Evolutionary conservation across 2,113 vertebrate species (phyloP), one percentile per base, ranked within the genome.

Genomic region (Callorhinus ursinus): DNA sequence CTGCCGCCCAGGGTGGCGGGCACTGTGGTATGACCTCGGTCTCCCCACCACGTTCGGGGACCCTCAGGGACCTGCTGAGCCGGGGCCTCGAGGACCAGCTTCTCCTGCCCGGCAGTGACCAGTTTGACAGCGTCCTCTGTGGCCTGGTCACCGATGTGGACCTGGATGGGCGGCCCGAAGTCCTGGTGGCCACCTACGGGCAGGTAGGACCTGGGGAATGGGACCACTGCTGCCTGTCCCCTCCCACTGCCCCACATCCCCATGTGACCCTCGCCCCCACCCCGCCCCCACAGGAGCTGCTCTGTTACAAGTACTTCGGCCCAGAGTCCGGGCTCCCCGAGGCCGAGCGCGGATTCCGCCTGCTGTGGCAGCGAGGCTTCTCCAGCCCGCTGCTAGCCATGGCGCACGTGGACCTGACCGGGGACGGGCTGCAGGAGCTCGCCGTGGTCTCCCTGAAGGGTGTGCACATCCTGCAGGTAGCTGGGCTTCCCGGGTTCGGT

Each of bases 381-480:
- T 99, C 99, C 65, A 99, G 99, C 86, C 99, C 99, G 0, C 63
- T 99, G 95, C 98, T 99, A 95, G 99, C 99, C 89, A 95, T 99
- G 98, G 99, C 99, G 2, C 99, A 99, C 39, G 96, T 99, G 26
- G 99, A 99, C 97, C 96, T 99, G 98, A 99, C 99, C 0, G 99
- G 99, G 9, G 99, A 99, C 0, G 99, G 99, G 6, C 95, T 99
- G 49, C 98, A 96, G 67, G 99, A 99, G 97, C 98, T 99, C 39
- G 99, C 99, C 0, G 98, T 99, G 74, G 99, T 99, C 57, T 99
- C 99, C 1, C 98, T 99, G 42, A 99, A 99, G 96, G 99, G 99
- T 15, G 98, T 99, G 86, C 99, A 99, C 79, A 99, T 99, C 91
- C 96, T 99, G 95, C 99, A 99, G 99, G 99, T 99, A 96, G 71